These are phyloP conservation scores for Heteromyza rotundicornis DNA, from an alignment of 2,888 invertebrate species.

Conservation along the genomic window DNA sequence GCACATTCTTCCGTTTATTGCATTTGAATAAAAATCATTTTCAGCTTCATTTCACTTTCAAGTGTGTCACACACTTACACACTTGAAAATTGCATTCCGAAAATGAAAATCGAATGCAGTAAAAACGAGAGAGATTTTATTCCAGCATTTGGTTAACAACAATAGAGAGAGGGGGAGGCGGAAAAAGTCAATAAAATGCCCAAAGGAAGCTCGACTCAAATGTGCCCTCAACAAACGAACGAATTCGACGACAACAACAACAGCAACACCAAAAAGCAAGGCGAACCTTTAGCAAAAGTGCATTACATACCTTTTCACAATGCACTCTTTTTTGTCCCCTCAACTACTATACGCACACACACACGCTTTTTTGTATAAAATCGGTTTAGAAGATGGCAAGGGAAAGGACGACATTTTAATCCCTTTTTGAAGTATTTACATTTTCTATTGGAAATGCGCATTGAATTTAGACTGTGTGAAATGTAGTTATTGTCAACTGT, in stretches of 20 bases:
- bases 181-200: constrained; percentile 42
- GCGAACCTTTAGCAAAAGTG: neutral
- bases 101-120: neutral
- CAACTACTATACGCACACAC: neutral
- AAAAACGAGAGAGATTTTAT: constrained; percentile 24
- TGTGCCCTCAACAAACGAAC: neutral
- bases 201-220: constrained; percentile 25
- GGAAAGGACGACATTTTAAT: neutral
- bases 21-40: constrained; percentile 34
- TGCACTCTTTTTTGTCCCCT: neutral
- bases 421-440: constrained; percentile 8
- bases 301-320: neutral
- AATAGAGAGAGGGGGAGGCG: constrained; percentile 29
- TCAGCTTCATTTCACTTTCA: constrained; percentile 60
- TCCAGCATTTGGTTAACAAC: constrained; percentile 51
- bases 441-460: constrained; percentile 10
- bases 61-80: constrained; percentile 44
- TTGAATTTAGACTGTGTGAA: constrained; percentile 1
- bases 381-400: neutral
- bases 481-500: neutral
- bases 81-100: constrained; percentile 8
- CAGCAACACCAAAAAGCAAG: neutral
- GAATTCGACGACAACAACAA: neutral
- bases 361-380: neutral
- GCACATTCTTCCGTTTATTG: too few relatives aligned